These are phyloP conservation scores for Diaprepes abbreviatus DNA, from an alignment of 2,888 invertebrate genomes.

Conservation along the genomic window DNA sequence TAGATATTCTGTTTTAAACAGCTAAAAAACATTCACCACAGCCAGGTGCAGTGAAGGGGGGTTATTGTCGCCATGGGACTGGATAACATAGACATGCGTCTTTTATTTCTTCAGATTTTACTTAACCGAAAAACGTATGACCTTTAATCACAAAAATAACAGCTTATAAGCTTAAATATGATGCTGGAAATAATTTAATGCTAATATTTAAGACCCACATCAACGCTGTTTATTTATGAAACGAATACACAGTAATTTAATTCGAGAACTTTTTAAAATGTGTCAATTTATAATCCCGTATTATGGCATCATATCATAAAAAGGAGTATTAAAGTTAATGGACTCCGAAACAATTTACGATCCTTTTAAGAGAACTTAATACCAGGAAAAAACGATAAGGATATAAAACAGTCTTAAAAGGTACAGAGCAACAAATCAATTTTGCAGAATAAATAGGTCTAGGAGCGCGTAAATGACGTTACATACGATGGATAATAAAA, in stretches of 20 bases:
- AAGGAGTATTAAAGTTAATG: neutral
- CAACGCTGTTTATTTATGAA: neutral
- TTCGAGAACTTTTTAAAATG: neutral
- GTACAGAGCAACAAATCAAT: neutral
- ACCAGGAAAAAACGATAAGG: neutral
- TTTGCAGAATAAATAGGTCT: neutral
- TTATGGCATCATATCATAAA: neutral
- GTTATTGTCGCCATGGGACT: too few species aligned
- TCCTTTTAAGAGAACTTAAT: neutral
- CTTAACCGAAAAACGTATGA: too few species aligned
- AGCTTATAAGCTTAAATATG: too few species aligned
- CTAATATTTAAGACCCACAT: neutral
- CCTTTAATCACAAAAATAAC: too few species aligned
- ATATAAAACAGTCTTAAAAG: neutral
- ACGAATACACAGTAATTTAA: neutral
- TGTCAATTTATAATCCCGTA: neutral
- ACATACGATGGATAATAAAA: too few species aligned
- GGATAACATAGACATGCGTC: too few species aligned
- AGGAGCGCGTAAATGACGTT: too few species aligned
- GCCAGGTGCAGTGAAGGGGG: too few species aligned
- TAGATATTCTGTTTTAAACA: too few species aligned
- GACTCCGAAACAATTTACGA: slow-evolving; percentile 1
- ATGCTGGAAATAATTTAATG: neutral
- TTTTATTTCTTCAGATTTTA: too few species aligned
- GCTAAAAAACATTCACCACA: too few species aligned